Evolutionary conservation across 2,797 vertebrate species (phyloP).

Genomic region (Poecilia picta): DNA sequence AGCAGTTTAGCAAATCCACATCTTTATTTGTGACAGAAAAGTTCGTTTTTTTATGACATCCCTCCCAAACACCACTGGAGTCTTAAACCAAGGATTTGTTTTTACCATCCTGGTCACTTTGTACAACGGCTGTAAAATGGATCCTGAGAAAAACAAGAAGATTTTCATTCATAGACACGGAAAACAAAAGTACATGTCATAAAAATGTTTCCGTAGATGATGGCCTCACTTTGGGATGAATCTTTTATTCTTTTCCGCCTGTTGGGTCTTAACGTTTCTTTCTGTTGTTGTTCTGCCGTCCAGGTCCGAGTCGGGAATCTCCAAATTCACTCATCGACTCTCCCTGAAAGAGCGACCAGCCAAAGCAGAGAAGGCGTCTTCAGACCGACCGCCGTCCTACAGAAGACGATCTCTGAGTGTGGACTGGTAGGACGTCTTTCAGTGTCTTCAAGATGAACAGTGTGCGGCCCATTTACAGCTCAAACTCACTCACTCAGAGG

Average conservation of each 20-base stretch:
- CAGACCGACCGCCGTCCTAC: conserved; percentile 80
- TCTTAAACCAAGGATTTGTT: neutral
- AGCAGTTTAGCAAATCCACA: neutral
- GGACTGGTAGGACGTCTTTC: conserved; percentile 82
- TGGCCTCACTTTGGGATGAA: neutral
- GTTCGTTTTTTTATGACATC: neutral
- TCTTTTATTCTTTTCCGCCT: neutral
- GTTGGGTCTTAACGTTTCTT: neutral
- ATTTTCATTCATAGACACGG: neutral
- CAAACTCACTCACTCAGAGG: neutral
- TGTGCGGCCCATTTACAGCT: neutral
- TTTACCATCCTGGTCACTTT: neutral
- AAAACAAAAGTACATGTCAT: neutral
- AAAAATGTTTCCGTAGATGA: neutral
- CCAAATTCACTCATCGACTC: conserved; percentile 88
- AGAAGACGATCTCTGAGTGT: conserved; percentile 89
- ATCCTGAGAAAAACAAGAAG: neutral
- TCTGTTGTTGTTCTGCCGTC: conserved; percentile 26
- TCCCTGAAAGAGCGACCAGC: conserved; percentile 88
- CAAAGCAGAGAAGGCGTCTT: conserved; percentile 82
- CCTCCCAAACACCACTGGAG: neutral
- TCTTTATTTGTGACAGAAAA: neutral
- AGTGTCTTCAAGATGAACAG: neutral
- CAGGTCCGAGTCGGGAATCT: conserved; percentile 88
- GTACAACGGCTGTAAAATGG: neutral